A percentile compares a stretch with the other conserved stretches of the same genome.
These are phyloP conservation scores for Habroteleia sp. DNA, from an alignment of 2,888 invertebrate genomes.

Conservation along the genomic window DNA sequence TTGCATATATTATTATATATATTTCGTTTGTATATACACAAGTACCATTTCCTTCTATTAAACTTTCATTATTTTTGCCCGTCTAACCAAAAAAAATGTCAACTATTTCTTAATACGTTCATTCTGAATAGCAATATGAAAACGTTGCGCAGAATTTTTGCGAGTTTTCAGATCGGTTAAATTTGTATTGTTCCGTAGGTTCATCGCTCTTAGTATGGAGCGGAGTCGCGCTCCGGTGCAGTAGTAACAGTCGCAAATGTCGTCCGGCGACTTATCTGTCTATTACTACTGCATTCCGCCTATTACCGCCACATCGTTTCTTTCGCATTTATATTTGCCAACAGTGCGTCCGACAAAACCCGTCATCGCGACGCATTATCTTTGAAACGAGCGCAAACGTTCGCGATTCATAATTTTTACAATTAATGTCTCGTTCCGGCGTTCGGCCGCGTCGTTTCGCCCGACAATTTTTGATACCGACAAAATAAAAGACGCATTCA, in stretches of 20 bases:
- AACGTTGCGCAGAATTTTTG: conserved; percentile 36
- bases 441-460: conserved; percentile 13
- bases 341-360: conserved; percentile 31
- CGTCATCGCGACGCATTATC: conserved; percentile 32
- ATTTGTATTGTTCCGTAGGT: conserved; percentile 52
- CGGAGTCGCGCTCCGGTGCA: conserved; percentile 26
- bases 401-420: conserved; percentile 24
- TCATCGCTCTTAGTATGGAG: conserved; percentile 43
- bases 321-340: conserved; percentile 40
- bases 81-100: conserved; percentile 11
- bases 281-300: conserved; percentile 55
- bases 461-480: too few relatives aligned
- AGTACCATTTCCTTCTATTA: too few relatives aligned
- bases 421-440: conserved; percentile 16
- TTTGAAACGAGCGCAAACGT: conserved; percentile 8
- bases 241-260: conserved; percentile 56
- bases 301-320: conserved; percentile 46
- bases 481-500: too few relatives aligned
- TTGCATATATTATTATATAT: too few relatives aligned
- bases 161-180: conserved; percentile 47
- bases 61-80: too few relatives aligned
- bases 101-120: conserved; percentile 20
- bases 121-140: conserved; percentile 6
- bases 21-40: too few relatives aligned
- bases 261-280: conserved; percentile 56